Evolutionary conservation across 2,797 vertebrate species (phyloP).

Genomic region (Dryobates pubescens): DNA sequence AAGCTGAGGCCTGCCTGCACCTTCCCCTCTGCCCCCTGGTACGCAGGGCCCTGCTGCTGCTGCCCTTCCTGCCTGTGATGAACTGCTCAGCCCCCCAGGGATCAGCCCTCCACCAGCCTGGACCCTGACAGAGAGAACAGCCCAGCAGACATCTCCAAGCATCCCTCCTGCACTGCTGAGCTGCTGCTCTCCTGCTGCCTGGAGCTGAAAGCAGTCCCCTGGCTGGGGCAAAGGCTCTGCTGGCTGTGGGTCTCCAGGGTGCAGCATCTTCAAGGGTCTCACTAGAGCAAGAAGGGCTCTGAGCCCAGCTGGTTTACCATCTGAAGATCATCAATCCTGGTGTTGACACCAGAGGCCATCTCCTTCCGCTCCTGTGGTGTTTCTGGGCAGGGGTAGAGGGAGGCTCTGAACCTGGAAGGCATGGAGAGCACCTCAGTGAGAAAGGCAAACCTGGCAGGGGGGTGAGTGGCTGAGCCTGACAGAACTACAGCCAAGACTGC

Average conservation of each 20-base stretch:
- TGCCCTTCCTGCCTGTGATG: not conserved
- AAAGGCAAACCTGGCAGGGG: not conserved
- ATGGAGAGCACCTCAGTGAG: conserved; percentile 28
- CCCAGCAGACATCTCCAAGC: not conserved
- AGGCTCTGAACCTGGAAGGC: conserved; percentile 92
- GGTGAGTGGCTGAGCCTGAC: not conserved
- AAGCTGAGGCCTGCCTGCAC: not conserved
- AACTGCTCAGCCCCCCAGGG: not conserved
- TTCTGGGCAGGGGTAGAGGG: conserved; percentile 96
- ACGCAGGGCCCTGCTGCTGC: not conserved
- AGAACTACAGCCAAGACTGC: not conserved
- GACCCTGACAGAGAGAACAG: not conserved
- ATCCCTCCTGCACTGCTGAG: not conserved
- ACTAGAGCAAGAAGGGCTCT: not conserved
- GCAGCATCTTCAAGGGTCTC: not conserved
- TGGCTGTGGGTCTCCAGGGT: not conserved
- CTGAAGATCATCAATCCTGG: conserved; percentile 96
- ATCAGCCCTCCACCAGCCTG: not conserved
- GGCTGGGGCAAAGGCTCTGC: not conserved
- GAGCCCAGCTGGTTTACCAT: conserved; percentile 84
- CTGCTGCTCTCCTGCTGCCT: not conserved
- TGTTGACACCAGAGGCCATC: conserved; percentile 96
- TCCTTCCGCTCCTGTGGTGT: conserved; percentile 96
- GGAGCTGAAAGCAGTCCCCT: not conserved
- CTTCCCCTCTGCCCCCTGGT: not conserved